These are phyloP conservation scores for Trypoxylon attenuatum DNA, from an alignment of 2,888 invertebrate genomes.

Conservation along the genomic window DNA sequence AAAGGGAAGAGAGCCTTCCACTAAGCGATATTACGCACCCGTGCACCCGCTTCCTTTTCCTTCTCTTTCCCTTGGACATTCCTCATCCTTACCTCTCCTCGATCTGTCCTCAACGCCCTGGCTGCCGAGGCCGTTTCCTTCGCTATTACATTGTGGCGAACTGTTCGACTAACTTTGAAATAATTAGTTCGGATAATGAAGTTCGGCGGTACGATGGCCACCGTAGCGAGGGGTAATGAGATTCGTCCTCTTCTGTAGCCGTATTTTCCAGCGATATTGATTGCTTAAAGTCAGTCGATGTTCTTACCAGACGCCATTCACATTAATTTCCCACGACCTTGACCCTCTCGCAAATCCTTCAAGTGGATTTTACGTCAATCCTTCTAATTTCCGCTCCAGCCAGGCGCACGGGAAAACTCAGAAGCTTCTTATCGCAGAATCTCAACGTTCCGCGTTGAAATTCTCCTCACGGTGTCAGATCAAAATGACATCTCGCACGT, in stretches of 20 bases:
- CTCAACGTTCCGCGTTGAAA: no score
- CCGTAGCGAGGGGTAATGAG: conserved; percentile 63
- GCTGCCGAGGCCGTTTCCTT: conserved; percentile 62
- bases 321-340: conserved; percentile 43
- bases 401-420: no score
- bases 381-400: no score
- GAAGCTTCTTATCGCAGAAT: no score
- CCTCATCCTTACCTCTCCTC: neutral
- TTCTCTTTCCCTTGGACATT: conserved; percentile 28
- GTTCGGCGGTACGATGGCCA: conserved; percentile 67
- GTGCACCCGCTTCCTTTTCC: conserved; percentile 23
- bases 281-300: conserved; percentile 52
- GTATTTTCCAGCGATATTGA: conserved; percentile 64
- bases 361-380: no score
- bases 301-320: conserved; percentile 37
- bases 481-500: no score
- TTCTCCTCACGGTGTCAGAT: no score
- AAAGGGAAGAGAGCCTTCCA: conserved; percentile 48
- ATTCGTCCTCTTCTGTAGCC: conserved; percentile 54
- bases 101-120: conserved; percentile 43
- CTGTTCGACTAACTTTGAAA: conserved; percentile 71
- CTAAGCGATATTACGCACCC: conserved; percentile 57
- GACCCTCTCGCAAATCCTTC: no score
- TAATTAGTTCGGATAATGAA: conserved; percentile 72
- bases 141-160: conserved; percentile 69